A percentile compares a stretch with the other conserved stretches of the same genome.
Conservation (phyloP, 2,113 vertebrate species). For the Melanerpes aurifrons region DNA sequence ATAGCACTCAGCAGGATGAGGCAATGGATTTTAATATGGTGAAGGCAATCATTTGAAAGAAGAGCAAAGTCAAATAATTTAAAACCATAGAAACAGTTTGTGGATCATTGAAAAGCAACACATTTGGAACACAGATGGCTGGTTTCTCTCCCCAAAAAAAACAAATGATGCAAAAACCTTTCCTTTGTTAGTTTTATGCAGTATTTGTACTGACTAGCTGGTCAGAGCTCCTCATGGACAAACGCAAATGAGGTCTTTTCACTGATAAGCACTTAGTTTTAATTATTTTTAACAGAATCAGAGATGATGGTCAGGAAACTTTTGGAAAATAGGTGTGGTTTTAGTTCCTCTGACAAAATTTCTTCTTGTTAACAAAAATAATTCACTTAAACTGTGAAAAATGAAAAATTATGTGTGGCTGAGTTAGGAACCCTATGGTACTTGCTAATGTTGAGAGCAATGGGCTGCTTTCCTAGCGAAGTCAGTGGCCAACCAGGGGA, state of each 20-base stretch:
- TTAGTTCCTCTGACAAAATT: not conserved
- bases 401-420: not conserved
- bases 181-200: constrained; percentile 43
- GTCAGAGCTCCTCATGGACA: constrained; percentile 43
- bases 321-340: not conserved
- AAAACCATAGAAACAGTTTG: constrained; percentile 56
- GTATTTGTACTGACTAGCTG: constrained; percentile 49
- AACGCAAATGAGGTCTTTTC: constrained; percentile 28
- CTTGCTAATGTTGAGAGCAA: not conserved
- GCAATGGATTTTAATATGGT: constrained; percentile 4
- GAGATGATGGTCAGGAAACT: not conserved
- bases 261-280: not conserved
- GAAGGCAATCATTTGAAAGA: constrained; percentile 5
- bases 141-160: constrained; percentile 38
- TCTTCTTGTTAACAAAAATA: not conserved
- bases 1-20: constrained; percentile 1
- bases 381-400: not conserved
- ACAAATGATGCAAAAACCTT: not conserved
- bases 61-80: constrained; percentile 49
- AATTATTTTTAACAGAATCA: constrained; percentile 29
- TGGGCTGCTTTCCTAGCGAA: not conserved
- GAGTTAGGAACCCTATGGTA: not conserved
- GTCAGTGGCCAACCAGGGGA: not conserved
- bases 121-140: constrained; percentile 70
- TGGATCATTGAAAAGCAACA: constrained; percentile 55